Conservation (phyloP, 2,888 invertebrate species). For the Agonopterix subpropinquella region DNA sequence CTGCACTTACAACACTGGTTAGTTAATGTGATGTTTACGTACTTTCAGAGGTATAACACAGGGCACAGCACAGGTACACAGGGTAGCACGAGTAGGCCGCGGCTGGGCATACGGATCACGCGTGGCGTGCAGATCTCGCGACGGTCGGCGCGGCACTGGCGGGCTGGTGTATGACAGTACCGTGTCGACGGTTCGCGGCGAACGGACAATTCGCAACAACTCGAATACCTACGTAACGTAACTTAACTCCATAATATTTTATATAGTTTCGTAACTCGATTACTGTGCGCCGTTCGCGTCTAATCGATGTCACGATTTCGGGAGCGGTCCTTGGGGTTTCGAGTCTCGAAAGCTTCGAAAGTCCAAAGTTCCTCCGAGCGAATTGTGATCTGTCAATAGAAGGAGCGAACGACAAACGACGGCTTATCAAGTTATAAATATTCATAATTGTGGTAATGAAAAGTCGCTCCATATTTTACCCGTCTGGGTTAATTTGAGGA, state of each 20-base stretch:
- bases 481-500: slow-evolving; percentile 28
- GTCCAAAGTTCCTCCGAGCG: background rate
- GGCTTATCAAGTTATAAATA: slow-evolving; percentile 41
- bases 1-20: slow-evolving; percentile 42
- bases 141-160: slow-evolving; percentile 26
- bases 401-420: slow-evolving; percentile 29
- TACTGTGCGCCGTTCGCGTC: slow-evolving; percentile 55
- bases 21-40: slow-evolving; percentile 54
- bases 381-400: slow-evolving; percentile 23
- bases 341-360: slow-evolving; percentile 7
- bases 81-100: slow-evolving; percentile 5
- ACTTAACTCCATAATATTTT: slow-evolving; percentile 71
- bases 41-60: slow-evolving; percentile 31
- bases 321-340: slow-evolving; percentile 43
- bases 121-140: slow-evolving; percentile 4
- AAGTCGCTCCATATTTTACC: slow-evolving; percentile 46
- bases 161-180: background rate
- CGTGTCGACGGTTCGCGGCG: slow-evolving; percentile 17
- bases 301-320: slow-evolving; percentile 68
- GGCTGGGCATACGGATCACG: slow-evolving; percentile 6
- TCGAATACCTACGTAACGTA: slow-evolving; percentile 51
- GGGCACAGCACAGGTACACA: slow-evolving; percentile 10
- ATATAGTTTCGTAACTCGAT: slow-evolving; percentile 69
- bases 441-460: slow-evolving; percentile 50
- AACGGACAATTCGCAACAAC: slow-evolving; percentile 56